A percentile compares a stretch with the other conserved stretches of the same genome.
Conservation (phyloP, 2,113 vertebrate species). For the Equus przewalskii region DNA sequence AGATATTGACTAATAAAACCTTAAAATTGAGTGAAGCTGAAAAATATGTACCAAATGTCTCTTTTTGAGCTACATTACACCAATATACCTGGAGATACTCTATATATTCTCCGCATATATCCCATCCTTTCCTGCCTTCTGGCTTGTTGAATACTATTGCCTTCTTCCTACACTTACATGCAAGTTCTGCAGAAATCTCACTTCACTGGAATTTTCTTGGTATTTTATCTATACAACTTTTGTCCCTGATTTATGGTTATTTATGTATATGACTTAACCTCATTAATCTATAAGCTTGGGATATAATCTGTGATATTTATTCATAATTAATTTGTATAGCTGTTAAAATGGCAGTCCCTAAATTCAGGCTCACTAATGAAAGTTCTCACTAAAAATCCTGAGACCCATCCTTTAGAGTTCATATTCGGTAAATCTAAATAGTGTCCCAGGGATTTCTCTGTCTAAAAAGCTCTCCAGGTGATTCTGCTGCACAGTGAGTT, state of each 20-base stretch:
- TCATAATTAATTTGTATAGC: neutral
- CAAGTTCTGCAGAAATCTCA: neutral
- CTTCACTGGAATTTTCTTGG: conserved; percentile 4
- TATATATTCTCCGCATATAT: neutral
- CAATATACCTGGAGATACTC: neutral
- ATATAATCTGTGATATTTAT: neutral
- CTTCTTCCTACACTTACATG: neutral
- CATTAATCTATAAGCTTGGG: neutral
- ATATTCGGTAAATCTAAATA: conserved; percentile 12
- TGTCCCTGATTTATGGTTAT: conserved; percentile 11
- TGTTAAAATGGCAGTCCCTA: conserved; percentile 16
- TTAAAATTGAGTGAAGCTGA: conserved; percentile 17
- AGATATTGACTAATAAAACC: conserved; percentile 1
- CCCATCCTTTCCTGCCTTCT: neutral
- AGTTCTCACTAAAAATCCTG: neutral
- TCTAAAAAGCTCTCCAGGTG: neutral
- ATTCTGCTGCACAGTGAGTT: neutral
- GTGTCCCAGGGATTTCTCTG: neutral
- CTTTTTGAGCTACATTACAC: neutral
- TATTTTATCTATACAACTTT: conserved; percentile 19
- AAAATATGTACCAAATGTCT: neutral
- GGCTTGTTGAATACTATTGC: neutral
- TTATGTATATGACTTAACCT: neutral
- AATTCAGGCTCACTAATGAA: neutral
- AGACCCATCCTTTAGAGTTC: neutral